Evolutionary conservation across 1,140 invertebrate genomes (phyloP).

Genomic region (Lepidotrigona ventralis): DNA sequence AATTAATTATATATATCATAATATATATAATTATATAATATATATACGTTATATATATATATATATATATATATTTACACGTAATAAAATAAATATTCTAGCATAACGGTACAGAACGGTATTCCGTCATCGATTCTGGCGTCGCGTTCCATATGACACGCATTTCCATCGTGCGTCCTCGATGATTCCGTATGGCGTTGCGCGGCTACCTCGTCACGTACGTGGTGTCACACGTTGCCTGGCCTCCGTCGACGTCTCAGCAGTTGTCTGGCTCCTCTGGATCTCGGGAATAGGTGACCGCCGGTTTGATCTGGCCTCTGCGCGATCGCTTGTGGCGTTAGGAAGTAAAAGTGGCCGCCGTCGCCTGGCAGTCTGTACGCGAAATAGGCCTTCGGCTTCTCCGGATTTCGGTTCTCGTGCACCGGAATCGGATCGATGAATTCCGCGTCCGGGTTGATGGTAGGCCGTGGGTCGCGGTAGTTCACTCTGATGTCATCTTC

Average conservation of each 20-base stretch:
- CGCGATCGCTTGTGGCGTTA: slow-evolving; percentile 84
- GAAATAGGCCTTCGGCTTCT: slow-evolving; percentile 81
- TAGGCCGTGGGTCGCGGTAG: slow-evolving; percentile 78
- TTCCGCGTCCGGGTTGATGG: slow-evolving; percentile 81
- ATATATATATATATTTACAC: slow-evolving; percentile 61
- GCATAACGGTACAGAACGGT: slow-evolving; percentile 27
- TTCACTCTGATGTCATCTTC: slow-evolving; percentile 80
- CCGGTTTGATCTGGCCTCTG: slow-evolving; percentile 73
- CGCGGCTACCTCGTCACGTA: not conserved
- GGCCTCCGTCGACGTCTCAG: slow-evolving; percentile 78
- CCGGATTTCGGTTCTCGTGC: slow-evolving; percentile 43
- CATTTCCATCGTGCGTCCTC: slow-evolving; percentile 10
- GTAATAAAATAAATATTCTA: slow-evolving; percentile 62
- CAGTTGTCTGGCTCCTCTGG: slow-evolving; percentile 74
- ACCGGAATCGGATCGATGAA: slow-evolving; percentile 72
- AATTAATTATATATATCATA: too few relatives aligned
- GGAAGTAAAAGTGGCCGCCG: slow-evolving; percentile 88
- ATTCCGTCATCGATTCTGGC: not conserved
- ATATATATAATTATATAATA: not conserved
- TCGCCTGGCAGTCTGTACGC: slow-evolving; percentile 85
- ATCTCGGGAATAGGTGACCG: slow-evolving; percentile 76
- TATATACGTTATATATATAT: not conserved
- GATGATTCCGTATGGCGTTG: slow-evolving; percentile 64
- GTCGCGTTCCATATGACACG: slow-evolving; percentile 24
- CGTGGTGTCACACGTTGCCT: slow-evolving; percentile 53